phyloP scores from a whole-genome alignment of 2,113 vertebrate genomes.

The Campylomormyrus tamandua region DNA sequence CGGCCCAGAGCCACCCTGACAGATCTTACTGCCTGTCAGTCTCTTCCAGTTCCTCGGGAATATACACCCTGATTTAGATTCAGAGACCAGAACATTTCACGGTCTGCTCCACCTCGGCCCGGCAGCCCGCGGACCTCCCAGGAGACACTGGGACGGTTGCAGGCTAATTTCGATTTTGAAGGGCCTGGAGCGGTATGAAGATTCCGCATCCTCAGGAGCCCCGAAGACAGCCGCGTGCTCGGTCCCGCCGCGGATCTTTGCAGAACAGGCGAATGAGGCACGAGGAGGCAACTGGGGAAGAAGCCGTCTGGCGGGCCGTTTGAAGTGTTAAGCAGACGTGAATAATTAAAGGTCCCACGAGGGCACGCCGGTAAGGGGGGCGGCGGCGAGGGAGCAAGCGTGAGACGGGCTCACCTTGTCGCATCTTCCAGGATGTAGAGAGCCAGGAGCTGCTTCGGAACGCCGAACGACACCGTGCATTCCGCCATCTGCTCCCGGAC shows the following conservation, averaged over 20 bases:
- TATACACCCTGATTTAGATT: neutral
- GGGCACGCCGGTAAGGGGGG: conserved; percentile 35
- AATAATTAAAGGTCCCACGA: conserved; percentile 49
- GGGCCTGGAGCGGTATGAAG: neutral
- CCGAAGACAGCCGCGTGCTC: neutral
- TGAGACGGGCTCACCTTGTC: conserved; percentile 68
- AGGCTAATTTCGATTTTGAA: neutral
- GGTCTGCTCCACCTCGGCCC: neutral
- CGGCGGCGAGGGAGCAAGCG: conserved; percentile 19
- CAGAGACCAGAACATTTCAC: neutral
- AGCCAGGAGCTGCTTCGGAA: conserved; percentile 86
- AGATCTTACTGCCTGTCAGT: neutral
- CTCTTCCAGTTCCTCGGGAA: neutral
- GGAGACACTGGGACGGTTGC: neutral
- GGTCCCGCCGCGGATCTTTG: neutral
- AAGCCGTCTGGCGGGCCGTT: conserved; percentile 27
- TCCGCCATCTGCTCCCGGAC: conserved; percentile 96
- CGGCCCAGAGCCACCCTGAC: neutral
- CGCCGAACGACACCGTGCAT: conserved; percentile 82
- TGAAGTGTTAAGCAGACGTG: conserved; percentile 55
- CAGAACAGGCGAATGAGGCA: neutral
- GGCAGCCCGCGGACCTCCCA: neutral
- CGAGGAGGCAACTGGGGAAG: neutral
- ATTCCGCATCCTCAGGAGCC: neutral
- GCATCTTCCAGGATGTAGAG: conserved; percentile 91